These are phyloP conservation scores for Grallaria varia DNA, from an alignment of 2,113 vertebrate species.

Conservation along the genomic window DNA sequence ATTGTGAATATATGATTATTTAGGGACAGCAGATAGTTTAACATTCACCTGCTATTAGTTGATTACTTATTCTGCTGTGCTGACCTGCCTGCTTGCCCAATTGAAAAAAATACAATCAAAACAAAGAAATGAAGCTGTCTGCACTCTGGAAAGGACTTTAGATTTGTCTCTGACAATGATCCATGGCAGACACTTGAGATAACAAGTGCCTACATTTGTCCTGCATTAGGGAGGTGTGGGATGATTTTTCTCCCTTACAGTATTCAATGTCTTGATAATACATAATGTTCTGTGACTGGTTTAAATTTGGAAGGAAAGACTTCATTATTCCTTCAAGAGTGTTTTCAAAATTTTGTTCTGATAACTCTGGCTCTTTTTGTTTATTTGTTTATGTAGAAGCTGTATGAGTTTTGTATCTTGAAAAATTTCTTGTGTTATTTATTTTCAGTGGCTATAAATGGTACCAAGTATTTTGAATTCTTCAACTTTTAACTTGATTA, in stretches of 20 bases:
- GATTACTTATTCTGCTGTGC: neutral
- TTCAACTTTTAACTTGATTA: neutral
- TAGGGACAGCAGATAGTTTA: conserved; percentile 1
- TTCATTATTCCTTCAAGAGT: neutral
- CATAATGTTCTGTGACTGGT: neutral
- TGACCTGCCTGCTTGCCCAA: neutral
- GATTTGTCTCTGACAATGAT: neutral
- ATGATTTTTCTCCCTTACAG: neutral
- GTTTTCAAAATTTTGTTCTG: neutral
- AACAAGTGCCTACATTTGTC: conserved; percentile 12
- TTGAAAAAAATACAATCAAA: conserved; percentile 8
- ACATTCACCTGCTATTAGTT: neutral
- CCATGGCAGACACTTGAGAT: neutral
- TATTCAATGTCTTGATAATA: neutral
- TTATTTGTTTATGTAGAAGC: neutral
- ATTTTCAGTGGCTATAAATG: neutral
- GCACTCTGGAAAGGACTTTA: neutral
- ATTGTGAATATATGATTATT: neutral
- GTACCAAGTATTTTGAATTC: neutral
- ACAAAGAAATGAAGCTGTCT: neutral
- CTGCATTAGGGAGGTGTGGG: neutral
- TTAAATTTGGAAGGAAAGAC: neutral
- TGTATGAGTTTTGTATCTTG: neutral
- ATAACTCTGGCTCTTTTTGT: neutral
- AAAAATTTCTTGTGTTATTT: neutral